These are phyloP conservation scores for Euphydryas editha DNA, from an alignment of 2,888 invertebrate species.

Conservation along the genomic window DNA sequence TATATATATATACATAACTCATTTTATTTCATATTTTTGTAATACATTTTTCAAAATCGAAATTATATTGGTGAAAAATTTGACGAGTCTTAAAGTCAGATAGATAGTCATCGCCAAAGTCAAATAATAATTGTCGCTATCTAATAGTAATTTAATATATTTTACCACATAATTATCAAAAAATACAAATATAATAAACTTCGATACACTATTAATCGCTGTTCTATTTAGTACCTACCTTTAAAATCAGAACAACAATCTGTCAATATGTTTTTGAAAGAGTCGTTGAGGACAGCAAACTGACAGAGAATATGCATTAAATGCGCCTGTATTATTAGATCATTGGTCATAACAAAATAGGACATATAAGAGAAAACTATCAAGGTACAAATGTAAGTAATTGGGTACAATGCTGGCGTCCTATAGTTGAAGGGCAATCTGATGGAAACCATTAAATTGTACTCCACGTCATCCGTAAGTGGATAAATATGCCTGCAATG, in stretches of 20 bases:
- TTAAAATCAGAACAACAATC: slow-evolving; percentile 51
- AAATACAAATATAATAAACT: neutral
- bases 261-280: slow-evolving; percentile 60
- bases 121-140: too few species aligned
- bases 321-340: slow-evolving; percentile 65
- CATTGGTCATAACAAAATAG: slow-evolving; percentile 69
- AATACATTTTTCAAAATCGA: too few species aligned
- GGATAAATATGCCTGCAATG: slow-evolving; percentile 63
- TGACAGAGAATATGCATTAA: slow-evolving; percentile 69
- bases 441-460: slow-evolving; percentile 62
- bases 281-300: slow-evolving; percentile 61
- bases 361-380: slow-evolving; percentile 62
- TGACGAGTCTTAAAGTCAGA: too few species aligned
- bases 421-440: slow-evolving; percentile 59
- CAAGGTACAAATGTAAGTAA: slow-evolving; percentile 54
- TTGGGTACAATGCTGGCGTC: slow-evolving; percentile 51
- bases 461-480: slow-evolving; percentile 66
- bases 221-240: slow-evolving; percentile 13
- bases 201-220: neutral
- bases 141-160: too few species aligned
- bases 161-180: too few species aligned
- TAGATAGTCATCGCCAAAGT: too few species aligned
- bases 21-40: too few species aligned
- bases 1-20: too few species aligned
- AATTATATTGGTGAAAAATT: too few species aligned